These are phyloP conservation scores for Eudyptes chrysolophus DNA, from an alignment of 2,113 vertebrate genomes.

Conservation along the genomic window DNA sequence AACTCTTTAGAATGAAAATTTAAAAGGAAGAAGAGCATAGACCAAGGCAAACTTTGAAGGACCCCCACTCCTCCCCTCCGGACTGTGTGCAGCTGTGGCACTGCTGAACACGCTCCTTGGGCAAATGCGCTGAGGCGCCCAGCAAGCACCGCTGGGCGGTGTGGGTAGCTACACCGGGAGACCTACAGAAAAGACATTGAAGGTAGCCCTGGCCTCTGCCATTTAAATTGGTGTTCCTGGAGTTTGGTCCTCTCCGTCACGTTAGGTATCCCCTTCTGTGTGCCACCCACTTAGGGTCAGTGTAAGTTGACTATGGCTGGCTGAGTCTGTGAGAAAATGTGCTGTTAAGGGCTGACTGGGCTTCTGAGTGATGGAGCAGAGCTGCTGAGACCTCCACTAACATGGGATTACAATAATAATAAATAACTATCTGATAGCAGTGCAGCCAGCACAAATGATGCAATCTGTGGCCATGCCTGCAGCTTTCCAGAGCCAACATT, in stretches of 20 bases:
- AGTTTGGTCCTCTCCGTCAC: background rate
- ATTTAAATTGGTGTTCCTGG: background rate
- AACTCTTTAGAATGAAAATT: background rate
- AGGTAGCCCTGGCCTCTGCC: background rate
- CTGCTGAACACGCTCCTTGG: background rate
- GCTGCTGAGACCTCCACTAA: background rate
- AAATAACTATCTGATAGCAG: background rate
- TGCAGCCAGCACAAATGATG: background rate
- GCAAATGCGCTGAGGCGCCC: fast-evolving
- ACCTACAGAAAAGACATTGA: background rate
- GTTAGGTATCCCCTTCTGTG: background rate
- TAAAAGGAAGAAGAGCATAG: background rate
- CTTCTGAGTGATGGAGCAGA: background rate
- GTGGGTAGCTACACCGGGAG: background rate
- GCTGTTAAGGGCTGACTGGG: background rate
- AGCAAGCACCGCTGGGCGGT: background rate
- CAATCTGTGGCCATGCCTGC: background rate
- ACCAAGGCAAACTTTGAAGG: background rate
- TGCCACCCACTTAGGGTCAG: background rate
- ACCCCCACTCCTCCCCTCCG: background rate
- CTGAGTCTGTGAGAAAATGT: background rate
- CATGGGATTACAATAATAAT: background rate
- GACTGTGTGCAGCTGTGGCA: background rate
- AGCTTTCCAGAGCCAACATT: background rate
- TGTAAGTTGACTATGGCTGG: background rate